Evolutionary conservation across 2,888 invertebrate species (phyloP), one percentile per base, ranked within the genome.

Genomic region (Eupithecia tripunctaria): DNA sequence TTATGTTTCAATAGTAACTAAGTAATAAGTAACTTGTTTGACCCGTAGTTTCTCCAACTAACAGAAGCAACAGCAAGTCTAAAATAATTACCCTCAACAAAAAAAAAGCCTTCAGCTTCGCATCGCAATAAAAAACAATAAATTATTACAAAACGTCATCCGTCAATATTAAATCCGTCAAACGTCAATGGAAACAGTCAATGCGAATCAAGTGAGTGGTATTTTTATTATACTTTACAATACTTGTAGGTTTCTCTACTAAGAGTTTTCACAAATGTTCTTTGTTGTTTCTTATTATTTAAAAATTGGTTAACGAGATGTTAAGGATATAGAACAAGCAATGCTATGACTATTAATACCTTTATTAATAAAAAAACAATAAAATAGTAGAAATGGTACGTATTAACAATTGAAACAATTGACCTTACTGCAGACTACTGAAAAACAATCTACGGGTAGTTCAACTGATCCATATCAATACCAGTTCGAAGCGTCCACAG

Each of bases 221-320:
- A 76, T 78, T 78, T 77, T 78, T 78, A 88, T 88, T 88, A 86
- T 83, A 85, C 86, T 86, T 83, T 84, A 85, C 80, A 74, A 71
- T 63, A 71, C 71, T 41, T 25, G 56, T n/a, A 56, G 10, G 1
- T 25, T 25, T 25, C 25, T 12, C 56, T 56, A 56, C 56, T 25
- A 56, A 1, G 56, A 56, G 21, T 51, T 51, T 51, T 51, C 51
- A 21, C 51, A 10, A 56, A 56, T 8, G n/a, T 56, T 56, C n/a
- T n/a, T n/a, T n/a, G n/a, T n/a, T n/a, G n/a, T n/a, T n/a, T n/a
- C n/a, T n/a, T n/a, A n/a, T n/a, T n/a, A n/a, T n/a, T n/a, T 32
- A 7, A 2, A 32, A 32, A 32, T 32, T 32, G 32, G 32, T 1
- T 32, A 32, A 6, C 4, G 32, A 32, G 2, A 32, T 32, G 32